Percentiles rank a stretch among this genome's conserved stretches.
Evolutionary conservation across 2,797 vertebrate genomes (phyloP).

Genomic region (Helarctos malayanus): DNA sequence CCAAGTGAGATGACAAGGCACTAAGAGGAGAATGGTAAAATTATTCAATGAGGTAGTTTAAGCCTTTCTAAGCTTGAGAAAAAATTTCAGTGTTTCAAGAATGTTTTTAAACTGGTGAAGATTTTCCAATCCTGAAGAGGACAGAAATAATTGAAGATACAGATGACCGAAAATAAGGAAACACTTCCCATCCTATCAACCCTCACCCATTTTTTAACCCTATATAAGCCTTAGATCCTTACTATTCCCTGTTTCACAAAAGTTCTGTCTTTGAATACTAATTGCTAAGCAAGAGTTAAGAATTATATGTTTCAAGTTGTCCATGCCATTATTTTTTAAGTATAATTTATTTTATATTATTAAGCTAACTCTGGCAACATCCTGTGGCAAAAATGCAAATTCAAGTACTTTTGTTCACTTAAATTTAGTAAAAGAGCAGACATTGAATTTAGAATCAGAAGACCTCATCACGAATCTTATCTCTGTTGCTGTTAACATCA

Average conservation of each 20-base stretch:
- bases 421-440: constrained; percentile 23
- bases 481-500: background rate
- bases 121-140: background rate
- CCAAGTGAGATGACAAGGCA: background rate
- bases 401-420: background rate
- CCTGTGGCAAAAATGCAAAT: background rate
- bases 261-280: background rate
- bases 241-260: background rate
- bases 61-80: background rate
- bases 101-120: background rate
- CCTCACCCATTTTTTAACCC: background rate
- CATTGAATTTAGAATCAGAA: background rate
- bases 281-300: background rate
- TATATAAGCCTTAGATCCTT: background rate
- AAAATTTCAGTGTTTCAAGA: background rate
- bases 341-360: constrained; percentile 15
- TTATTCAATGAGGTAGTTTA: background rate
- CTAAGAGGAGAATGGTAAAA: background rate
- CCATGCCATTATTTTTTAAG: background rate
- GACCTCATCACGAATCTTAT: background rate
- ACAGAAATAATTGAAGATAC: background rate
- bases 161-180: background rate
- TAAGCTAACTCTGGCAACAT: background rate
- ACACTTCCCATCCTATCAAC: background rate
- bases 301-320: constrained; percentile 8